Evolutionary conservation across 2,797 vertebrate genomes (phyloP), one percentile per base, ranked within the genome.

Genomic region (Enteromius afrohamiltoni): DNA sequence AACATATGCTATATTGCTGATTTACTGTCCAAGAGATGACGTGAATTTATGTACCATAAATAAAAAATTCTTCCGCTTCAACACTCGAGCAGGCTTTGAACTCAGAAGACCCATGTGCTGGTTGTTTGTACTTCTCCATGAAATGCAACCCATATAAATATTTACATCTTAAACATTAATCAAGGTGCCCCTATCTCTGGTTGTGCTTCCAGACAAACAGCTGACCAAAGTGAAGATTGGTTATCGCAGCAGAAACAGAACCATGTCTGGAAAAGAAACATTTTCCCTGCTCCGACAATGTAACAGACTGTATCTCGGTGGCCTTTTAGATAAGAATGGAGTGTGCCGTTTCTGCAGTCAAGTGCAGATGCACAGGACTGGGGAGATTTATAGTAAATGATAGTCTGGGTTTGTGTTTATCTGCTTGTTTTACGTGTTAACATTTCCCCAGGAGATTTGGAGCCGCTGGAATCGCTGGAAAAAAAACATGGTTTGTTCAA

Each of bases 141-240:
- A 91, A 93, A 92, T 88, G 83, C 89, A 92, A 89, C 83, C 82
- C 90, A 90, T 85, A 85, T 89, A 88, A 90, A 93, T 91, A 94
- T 94, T 93, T 94, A 92, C 64, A 93, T 89, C 93, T 87, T 89
- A 93, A 94, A 94, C 92, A 93, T 84, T 91, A 91, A 93, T 92
- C 92, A 90, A 76, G 70, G 77, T 55, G 65, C 89, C 92, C 89
- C 86, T 90, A 92, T 93, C 88, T 51, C 87, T 89, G 21, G 71
- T 85, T 85, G 58, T 90, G 83, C 83, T 88, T 90, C 90, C 92
- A 90, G 88, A 87, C 85, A 78, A 88, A 79, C 84, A 78, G 76
- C 77, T 85, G 77, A 84, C 85, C 70, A 65, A 79, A 40, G 67
- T 29, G 60, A 51, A 78, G 79, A 79, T 77, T 51, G 42, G 49